Conservation (phyloP, 2,797 vertebrate genomes). For the Molothrus ater region DNA sequence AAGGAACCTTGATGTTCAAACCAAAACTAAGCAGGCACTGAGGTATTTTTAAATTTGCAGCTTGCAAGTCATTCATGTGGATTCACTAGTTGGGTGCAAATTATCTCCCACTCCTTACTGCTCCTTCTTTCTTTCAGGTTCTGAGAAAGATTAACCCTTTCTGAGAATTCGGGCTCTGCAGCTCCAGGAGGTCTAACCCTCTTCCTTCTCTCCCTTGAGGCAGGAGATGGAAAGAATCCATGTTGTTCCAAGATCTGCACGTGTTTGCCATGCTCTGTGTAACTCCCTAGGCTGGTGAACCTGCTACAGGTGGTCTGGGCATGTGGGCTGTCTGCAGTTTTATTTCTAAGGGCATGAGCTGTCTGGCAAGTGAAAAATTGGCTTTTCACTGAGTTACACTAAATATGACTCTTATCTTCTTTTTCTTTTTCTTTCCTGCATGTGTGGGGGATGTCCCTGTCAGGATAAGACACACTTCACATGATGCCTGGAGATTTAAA, state of each 20-base stretch:
- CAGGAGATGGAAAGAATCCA: background rate
- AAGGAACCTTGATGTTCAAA: background rate
- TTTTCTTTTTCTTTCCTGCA: background rate
- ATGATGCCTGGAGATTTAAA: background rate
- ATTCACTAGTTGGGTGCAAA: background rate
- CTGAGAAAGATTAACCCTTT: background rate
- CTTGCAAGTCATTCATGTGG: background rate
- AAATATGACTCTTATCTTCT: background rate
- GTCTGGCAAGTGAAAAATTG: background rate
- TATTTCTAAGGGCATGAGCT: background rate
- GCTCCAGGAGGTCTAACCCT: background rate
- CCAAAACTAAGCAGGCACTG: background rate
- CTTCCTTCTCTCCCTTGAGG: background rate
- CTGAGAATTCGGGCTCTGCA: background rate
- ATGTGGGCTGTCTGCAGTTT: background rate
- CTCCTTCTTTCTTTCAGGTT: background rate
- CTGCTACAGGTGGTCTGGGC: background rate
- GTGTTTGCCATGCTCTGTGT: background rate
- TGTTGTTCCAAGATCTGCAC: background rate
- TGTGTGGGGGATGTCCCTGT: background rate
- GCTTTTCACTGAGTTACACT: background rate
- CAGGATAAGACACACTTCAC: background rate
- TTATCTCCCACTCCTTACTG: background rate
- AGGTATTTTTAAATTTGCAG: background rate
- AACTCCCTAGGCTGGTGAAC: background rate